A percentile compares a stretch with the other conserved stretches of the same genome.
These are phyloP conservation scores for Eupleurogrammus muticus DNA, from an alignment of 2,797 vertebrate genomes.

Conservation along the genomic window DNA sequence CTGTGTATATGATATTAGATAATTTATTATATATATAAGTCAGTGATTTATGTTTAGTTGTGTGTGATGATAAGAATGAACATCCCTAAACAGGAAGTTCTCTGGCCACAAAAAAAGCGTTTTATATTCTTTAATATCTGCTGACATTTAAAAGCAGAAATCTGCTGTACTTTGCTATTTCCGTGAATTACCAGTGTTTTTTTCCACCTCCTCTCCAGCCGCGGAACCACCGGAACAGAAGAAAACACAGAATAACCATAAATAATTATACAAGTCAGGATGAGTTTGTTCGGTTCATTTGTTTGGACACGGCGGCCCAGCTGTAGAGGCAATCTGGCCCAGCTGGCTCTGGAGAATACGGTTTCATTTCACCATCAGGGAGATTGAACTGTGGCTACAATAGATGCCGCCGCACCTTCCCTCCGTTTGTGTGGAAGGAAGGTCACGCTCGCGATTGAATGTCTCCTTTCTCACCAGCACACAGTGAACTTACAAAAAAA, in stretches of 20 bases:
- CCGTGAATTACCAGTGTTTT: background rate
- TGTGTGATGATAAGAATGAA: background rate
- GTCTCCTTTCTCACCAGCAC: slow-evolving; percentile 6
- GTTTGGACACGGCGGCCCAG: slow-evolving; percentile 27
- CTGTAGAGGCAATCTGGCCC: slow-evolving; percentile 25
- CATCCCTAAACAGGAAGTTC: background rate
- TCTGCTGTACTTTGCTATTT: background rate
- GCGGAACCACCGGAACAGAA: background rate
- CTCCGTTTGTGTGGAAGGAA: slow-evolving; percentile 1
- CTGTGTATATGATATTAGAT: no score
- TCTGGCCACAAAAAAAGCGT: background rate
- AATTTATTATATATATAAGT: no score
- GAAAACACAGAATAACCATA: background rate
- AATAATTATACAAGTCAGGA: slow-evolving; percentile 31
- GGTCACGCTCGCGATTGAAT: slow-evolving; percentile 35
- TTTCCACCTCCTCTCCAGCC: slow-evolving; percentile 12
- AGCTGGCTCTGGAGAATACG: slow-evolving; percentile 29
- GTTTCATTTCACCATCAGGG: slow-evolving; percentile 39
- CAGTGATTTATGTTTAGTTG: no score
- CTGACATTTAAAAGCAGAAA: background rate
- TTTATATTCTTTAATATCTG: background rate
- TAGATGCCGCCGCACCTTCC: slow-evolving; percentile 12
- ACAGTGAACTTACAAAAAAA: no score
- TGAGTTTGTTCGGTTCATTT: slow-evolving; percentile 34
- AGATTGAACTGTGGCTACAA: slow-evolving; percentile 24